Conservation (phyloP, 1,140 invertebrate genomes). For the Centruroides sculpturatus region DNA sequence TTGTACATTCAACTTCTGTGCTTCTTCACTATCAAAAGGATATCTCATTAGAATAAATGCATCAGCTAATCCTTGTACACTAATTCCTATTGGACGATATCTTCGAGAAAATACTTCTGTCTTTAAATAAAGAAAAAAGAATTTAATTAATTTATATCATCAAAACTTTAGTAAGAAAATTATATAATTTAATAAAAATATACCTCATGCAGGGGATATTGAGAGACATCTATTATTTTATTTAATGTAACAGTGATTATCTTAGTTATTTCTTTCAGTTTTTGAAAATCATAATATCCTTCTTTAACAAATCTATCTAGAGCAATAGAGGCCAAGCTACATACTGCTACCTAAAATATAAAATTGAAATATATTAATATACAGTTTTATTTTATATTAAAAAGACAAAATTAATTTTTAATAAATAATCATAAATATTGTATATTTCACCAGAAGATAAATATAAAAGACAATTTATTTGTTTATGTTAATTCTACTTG, state of each 20-base stretch:
- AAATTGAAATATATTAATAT: slow-evolving; percentile 7
- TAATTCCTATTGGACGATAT: slow-evolving; percentile 89
- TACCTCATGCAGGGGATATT: slow-evolving; percentile 83
- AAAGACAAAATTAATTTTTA: too few relatives aligned
- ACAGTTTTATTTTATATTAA: too few relatives aligned
- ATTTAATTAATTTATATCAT: not conserved
- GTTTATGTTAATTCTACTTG: too few relatives aligned
- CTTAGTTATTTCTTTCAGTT: slow-evolving; percentile 76
- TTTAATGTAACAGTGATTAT: slow-evolving; percentile 84
- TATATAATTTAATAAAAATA: slow-evolving; percentile 14
- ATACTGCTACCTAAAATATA: slow-evolving; percentile 58
- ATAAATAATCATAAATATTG: too few relatives aligned
- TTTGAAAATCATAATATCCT: slow-evolving; percentile 69
- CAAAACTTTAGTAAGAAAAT: not conserved
- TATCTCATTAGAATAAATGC: slow-evolving; percentile 86
- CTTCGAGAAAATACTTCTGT: slow-evolving; percentile 66
- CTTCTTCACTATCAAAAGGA: slow-evolving; percentile 67
- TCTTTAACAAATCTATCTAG: slow-evolving; percentile 47
- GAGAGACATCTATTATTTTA: slow-evolving; percentile 95
- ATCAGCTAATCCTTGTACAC: slow-evolving; percentile 92
- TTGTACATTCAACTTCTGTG: slow-evolving; percentile 74
- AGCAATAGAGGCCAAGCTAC: slow-evolving; percentile 94
- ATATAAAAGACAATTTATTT: too few relatives aligned
- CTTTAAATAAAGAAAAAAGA: slow-evolving; percentile 23
- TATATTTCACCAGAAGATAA: too few relatives aligned